phyloP scores from a whole-genome alignment of 2,888 invertebrate species.

The Portevinia maculata region DNA sequence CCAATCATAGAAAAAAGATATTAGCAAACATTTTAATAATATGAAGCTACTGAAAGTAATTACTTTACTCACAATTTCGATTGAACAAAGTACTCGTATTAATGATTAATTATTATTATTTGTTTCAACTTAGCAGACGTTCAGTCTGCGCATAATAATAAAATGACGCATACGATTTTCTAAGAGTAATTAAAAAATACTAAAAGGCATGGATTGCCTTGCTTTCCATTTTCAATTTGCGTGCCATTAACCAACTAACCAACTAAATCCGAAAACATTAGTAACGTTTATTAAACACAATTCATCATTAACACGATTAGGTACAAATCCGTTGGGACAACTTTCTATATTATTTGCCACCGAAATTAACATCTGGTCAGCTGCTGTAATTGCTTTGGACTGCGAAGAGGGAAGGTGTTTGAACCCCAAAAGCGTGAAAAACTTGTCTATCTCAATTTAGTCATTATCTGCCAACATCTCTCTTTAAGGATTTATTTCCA shows the following conservation, averaged over 20 bases:
- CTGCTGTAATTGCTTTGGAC: neutral
- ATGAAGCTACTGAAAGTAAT: too few species aligned
- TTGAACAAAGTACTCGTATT: too few species aligned
- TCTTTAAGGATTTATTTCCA: neutral
- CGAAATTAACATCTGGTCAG: neutral
- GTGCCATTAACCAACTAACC: neutral
- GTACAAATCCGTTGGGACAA: neutral
- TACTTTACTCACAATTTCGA: too few species aligned
- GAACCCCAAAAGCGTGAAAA: neutral
- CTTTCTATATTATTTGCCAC: neutral
- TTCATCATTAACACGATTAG: neutral
- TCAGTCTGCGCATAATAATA: too few species aligned
- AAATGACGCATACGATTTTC: too few species aligned
- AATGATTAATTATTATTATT: too few species aligned
- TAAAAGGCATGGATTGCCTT: neutral
- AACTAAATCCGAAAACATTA: neutral
- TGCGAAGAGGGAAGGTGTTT: neutral
- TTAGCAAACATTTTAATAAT: too few species aligned
- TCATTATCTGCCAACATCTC: neutral
- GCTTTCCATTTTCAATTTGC: neutral
- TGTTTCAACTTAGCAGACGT: too few species aligned
- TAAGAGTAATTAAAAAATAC: neutral
- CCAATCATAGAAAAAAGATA: too few species aligned
- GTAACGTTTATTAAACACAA: neutral
- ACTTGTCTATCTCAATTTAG: neutral